phyloP scores from a whole-genome alignment of 2,797 vertebrate genomes.

The Typhlichthys subterraneus region DNA sequence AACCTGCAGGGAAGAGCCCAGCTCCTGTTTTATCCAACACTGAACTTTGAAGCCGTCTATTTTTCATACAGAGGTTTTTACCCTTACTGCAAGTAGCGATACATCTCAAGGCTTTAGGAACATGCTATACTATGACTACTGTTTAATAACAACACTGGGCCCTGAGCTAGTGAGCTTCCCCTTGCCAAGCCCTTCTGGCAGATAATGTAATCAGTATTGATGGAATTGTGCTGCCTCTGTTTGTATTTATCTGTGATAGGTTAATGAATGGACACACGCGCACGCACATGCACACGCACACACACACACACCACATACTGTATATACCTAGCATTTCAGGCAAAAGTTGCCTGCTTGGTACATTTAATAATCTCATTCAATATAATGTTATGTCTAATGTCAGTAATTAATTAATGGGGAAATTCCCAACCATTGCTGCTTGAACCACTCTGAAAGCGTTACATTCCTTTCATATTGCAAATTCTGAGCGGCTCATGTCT shows the following conservation, averaged over 20 bases:
- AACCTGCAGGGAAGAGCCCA: too few relatives aligned
- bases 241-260: slow-evolving; percentile 24
- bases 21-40: too few relatives aligned
- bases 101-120: slow-evolving; percentile 7
- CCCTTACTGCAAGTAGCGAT: slow-evolving; percentile 13
- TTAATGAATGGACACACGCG: neutral
- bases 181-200: slow-evolving; percentile 17
- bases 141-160: too few relatives aligned
- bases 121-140: slow-evolving; percentile 22
- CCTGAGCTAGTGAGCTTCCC: slow-evolving; percentile 25
- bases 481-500: neutral
- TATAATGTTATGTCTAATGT: too few relatives aligned
- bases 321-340: neutral
- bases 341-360: slow-evolving; percentile 17
- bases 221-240: slow-evolving; percentile 27
- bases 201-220: slow-evolving; percentile 41
- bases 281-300: neutral
- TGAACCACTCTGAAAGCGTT: too few relatives aligned
- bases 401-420: too few relatives aligned
- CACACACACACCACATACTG: slow-evolving; percentile 4
- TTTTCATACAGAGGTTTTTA: too few relatives aligned
- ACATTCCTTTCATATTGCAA: too few relatives aligned
- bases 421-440: too few relatives aligned
- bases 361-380: slow-evolving; percentile 14
- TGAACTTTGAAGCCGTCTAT: too few relatives aligned